Conservation (phyloP, 2,797 vertebrate genomes). For the Heliangelus exortis region DNA sequence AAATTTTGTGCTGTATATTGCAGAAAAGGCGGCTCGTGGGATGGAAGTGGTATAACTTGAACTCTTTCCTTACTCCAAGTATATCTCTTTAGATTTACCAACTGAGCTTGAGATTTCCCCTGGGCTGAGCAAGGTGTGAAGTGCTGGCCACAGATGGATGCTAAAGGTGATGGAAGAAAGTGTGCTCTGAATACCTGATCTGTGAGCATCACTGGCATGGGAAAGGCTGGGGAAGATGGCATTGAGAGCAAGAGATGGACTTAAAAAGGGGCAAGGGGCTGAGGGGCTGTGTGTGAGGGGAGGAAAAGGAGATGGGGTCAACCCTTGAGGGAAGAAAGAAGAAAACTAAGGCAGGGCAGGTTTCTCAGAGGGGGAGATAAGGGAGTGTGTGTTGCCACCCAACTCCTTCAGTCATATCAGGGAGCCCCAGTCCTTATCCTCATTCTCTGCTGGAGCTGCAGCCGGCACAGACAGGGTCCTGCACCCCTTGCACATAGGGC, state of each 20-base stretch:
- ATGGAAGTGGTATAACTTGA: neutral
- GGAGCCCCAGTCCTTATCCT: neutral
- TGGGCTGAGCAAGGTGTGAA: neutral
- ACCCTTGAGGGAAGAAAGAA: neutral
- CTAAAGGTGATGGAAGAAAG: neutral
- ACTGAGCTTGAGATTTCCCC: neutral
- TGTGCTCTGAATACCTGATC: neutral
- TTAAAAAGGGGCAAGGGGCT: neutral
- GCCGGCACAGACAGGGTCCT: neutral
- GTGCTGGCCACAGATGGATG: neutral
- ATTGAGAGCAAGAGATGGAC: neutral
- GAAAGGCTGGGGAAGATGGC: neutral
- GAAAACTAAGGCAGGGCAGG: neutral
- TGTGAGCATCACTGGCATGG: neutral
- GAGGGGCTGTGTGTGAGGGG: neutral
- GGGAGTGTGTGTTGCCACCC: neutral
- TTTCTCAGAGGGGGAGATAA: constrained; percentile 2
- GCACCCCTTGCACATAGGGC: neutral
- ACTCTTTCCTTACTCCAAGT: neutral
- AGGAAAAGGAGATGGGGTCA: neutral
- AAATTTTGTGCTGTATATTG: neutral
- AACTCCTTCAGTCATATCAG: neutral
- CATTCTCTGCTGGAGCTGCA: neutral
- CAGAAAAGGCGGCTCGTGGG: neutral
- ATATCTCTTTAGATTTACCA: neutral